Evolutionary conservation across 2,888 invertebrate genomes (phyloP).

Genomic region (Hypomecis atomaria): DNA sequence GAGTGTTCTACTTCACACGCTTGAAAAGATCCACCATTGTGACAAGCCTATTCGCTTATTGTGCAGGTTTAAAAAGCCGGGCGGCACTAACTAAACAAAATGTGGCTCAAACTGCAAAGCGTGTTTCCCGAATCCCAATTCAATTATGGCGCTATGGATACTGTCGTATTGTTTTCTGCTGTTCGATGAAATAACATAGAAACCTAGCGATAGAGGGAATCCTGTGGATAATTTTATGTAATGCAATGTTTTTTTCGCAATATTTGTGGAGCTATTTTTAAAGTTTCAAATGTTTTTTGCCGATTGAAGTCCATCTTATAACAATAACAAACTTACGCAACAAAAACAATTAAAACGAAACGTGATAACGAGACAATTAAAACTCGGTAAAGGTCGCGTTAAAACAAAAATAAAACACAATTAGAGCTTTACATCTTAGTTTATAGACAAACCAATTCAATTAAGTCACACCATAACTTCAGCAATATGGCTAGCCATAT

Average conservation of each 20-base stretch:
- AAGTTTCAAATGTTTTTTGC: too few relatives aligned
- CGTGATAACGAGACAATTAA: too few relatives aligned
- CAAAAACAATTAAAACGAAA: too few relatives aligned
- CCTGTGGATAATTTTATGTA: too few relatives aligned
- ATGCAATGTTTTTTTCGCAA: too few relatives aligned
- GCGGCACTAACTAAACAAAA: not conserved
- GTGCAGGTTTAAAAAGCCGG: not conserved
- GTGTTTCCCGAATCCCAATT: not conserved
- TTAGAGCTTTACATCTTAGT: not conserved
- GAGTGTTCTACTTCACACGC: conserved; percentile 11
- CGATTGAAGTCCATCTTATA: too few relatives aligned
- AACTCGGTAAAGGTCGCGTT: too few relatives aligned
- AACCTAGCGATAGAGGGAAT: too few relatives aligned
- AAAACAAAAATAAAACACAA: not conserved
- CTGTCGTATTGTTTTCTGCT: not conserved
- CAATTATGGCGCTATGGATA: not conserved
- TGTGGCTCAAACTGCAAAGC: conserved; percentile 2
- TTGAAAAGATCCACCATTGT: conserved; percentile 4
- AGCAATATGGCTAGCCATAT: not conserved
- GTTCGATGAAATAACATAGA: too few relatives aligned
- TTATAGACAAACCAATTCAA: not conserved
- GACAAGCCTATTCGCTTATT: conserved; percentile 1
- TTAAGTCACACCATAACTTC: not conserved
- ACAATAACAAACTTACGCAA: too few relatives aligned
- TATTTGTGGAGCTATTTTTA: too few relatives aligned